Percentiles rank a stretch among this genome's conserved stretches.
These are phyloP conservation scores for Hedychridium roseum DNA, from an alignment of 2,888 invertebrate species.

Conservation along the genomic window DNA sequence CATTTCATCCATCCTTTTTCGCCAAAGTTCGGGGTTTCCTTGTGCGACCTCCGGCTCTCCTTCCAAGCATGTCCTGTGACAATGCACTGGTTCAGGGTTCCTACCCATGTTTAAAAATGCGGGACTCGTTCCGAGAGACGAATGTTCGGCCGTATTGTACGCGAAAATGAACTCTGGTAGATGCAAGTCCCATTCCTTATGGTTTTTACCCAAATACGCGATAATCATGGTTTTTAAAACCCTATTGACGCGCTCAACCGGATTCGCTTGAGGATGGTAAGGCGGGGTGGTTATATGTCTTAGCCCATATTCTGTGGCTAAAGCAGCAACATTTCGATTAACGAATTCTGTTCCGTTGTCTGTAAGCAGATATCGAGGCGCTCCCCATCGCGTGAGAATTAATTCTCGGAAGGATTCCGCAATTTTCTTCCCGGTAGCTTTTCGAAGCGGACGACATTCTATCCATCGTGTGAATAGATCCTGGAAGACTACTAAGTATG, in stretches of 20 bases:
- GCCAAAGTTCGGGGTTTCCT: neutral
- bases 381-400: slow-evolving; percentile 32
- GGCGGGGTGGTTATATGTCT: neutral
- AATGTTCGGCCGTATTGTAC: slow-evolving; percentile 14
- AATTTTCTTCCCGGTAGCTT: slow-evolving; percentile 14
- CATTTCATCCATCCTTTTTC: slow-evolving; percentile 2
- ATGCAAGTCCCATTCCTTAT: slow-evolving; percentile 19
- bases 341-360: slow-evolving; percentile 15
- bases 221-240: slow-evolving; percentile 10
- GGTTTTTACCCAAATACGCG: slow-evolving; percentile 5
- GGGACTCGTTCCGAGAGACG: slow-evolving; percentile 9
- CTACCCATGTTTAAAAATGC: slow-evolving; percentile 14
- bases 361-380: neutral
- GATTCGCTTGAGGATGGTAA: slow-evolving; percentile 22
- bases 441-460: slow-evolving; percentile 11
- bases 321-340: slow-evolving; percentile 1
- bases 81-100: slow-evolving; percentile 2
- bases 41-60: neutral
- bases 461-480: slow-evolving; percentile 22
- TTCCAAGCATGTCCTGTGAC: neutral
- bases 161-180: slow-evolving; percentile 17
- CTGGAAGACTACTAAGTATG: slow-evolving; percentile 3
- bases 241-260: slow-evolving; percentile 19
- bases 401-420: slow-evolving; percentile 19
- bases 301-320: neutral